phyloP scores from a whole-genome alignment of 2,113 vertebrate genomes.

The Todiramphus saurophagus region DNA sequence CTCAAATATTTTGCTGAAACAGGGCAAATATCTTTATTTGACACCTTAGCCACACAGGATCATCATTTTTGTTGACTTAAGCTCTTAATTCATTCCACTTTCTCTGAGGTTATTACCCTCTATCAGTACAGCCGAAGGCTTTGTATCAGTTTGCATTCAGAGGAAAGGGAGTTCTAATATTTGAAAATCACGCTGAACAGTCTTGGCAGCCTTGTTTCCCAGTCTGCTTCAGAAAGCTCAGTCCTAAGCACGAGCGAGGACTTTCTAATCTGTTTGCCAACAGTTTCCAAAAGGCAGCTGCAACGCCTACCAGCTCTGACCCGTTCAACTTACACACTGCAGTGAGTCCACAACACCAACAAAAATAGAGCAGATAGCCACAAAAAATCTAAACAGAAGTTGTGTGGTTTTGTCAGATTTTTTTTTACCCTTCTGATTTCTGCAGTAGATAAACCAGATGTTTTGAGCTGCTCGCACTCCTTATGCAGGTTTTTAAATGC shows the following conservation, averaged over 20 bases:
- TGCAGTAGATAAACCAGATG: slow-evolving; percentile 91
- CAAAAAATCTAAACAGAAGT: neutral
- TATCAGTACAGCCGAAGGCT: neutral
- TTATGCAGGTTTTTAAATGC: slow-evolving; percentile 94
- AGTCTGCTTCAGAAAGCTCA: slow-evolving; percentile 28
- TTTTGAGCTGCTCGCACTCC: slow-evolving; percentile 92
- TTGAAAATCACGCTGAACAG: slow-evolving; percentile 10
- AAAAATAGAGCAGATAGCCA: neutral
- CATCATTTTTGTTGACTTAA: neutral
- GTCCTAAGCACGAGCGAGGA: neutral
- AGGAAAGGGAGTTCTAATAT: slow-evolving; percentile 6
- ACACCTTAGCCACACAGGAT: neutral
- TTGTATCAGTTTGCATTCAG: neutral
- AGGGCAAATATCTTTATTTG: neutral
- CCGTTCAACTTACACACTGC: neutral
- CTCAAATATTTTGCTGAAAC: slow-evolving; percentile 7
- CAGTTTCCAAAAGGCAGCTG: neutral
- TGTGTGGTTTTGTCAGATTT: neutral
- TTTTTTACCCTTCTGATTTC: slow-evolving; percentile 95
- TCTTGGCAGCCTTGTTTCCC: neutral
- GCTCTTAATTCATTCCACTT: neutral
- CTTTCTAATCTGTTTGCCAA: slow-evolving; percentile 24
- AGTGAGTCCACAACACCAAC: neutral
- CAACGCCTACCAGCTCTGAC: neutral
- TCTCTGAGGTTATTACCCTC: neutral